Conservation (phyloP, 2,888 invertebrate species). For the Priocnemis perturbator region DNA sequence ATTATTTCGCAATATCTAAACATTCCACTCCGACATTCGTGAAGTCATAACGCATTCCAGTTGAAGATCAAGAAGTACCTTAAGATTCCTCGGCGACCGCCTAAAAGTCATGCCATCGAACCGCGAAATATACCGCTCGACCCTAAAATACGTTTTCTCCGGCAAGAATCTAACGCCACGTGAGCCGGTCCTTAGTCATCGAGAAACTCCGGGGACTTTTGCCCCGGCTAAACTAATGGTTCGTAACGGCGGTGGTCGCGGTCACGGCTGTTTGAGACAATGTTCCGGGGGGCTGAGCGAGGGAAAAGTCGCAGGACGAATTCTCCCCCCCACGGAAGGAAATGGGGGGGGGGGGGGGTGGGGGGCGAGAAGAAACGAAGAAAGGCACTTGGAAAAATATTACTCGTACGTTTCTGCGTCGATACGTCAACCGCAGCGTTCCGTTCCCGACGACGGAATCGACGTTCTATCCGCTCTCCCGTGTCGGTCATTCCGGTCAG, state of each 20-base stretch:
- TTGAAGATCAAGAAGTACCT: too few species aligned
- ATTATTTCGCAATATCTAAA: too few species aligned
- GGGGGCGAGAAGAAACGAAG: slow-evolving; percentile 28
- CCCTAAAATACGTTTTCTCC: too few species aligned
- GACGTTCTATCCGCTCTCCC: slow-evolving; percentile 12
- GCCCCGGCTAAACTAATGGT: slow-evolving; percentile 4
- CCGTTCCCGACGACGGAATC: slow-evolving; percentile 25
- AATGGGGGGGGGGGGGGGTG: neutral
- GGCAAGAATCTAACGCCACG: too few species aligned
- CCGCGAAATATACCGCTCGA: neutral
- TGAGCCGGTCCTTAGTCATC: too few species aligned
- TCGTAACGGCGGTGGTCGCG: slow-evolving; percentile 7
- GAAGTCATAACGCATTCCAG: too few species aligned
- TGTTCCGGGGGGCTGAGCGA: neutral
- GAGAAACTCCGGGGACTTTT: neutral
- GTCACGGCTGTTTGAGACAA: slow-evolving; percentile 7
- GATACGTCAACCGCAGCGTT: slow-evolving; percentile 54
- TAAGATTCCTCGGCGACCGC: too few species aligned
- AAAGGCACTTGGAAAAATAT: slow-evolving; percentile 51
- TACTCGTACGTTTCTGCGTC: slow-evolving; percentile 59
- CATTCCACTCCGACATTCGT: too few species aligned
- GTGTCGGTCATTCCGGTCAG: slow-evolving; percentile 34
- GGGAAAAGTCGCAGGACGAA: neutral
- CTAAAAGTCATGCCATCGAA: too few species aligned
- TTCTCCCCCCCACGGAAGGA: neutral